Base-by-base conservation (phyloP, 1,140 invertebrate species). In the Ips nitidus region DNA sequence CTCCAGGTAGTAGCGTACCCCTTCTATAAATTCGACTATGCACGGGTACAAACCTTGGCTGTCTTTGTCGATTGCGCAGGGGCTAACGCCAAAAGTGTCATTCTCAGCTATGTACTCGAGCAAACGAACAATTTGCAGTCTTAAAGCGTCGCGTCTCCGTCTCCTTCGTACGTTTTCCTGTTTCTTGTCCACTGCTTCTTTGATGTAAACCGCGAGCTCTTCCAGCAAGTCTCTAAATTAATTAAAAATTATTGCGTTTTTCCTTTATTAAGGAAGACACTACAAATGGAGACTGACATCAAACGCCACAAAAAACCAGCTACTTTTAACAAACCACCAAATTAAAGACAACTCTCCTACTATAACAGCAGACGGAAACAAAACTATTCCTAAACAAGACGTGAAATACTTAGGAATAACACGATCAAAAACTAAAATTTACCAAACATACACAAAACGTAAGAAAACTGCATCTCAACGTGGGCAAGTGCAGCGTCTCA, bases 121-220 rank as follows among this genome's bases (percentile, higher is more conserved):
- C 69, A 98, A 90, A 76, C 92, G 89, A 53, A 97, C 93, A 55
- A 99, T 82, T 73, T 97, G 93, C 40, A 98, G 83, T 60, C 98
- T 84, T n/a, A 99, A 81, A 8, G 95, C 91, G 82, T 99, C 98
- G 69, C 95, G 87, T 60, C 97, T 85, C 66, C 95, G 83, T 37
- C 97, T 82, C 50, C 96, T 85, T 43, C 95, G 83, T 85, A 98
- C 93, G 77, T 97, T 99, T 81, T 99, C 98, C 81, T 98, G 93
- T 80, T 99, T 99, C 39, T 94, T 87, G 81, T 99, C 98, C n/a
- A 98, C 91, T 1, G 96, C 94, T 82, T 99, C 98, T 41, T 96
- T 88, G 59, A 99, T 90, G 71, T 94, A 91, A 2, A 90, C 87
- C 5, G 94, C 86, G 37, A 99, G 79, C 82, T 99, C 98, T 77